These are phyloP conservation scores for Lepus americanus DNA, from an alignment of 2,113 vertebrate species.

Conservation along the genomic window DNA sequence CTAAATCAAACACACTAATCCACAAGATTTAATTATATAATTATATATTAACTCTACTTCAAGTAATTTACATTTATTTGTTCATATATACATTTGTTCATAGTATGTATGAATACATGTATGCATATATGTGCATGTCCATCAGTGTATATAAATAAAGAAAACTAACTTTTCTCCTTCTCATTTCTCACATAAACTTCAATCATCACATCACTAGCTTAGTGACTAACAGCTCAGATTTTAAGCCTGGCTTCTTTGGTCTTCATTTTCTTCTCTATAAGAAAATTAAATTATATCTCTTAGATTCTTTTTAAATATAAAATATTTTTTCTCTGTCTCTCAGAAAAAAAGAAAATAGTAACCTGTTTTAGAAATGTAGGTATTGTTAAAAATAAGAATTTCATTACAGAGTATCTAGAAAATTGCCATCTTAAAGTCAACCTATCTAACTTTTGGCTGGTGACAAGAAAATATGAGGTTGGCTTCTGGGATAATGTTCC, in stretches of 20 bases:
- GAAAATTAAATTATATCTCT: neutral
- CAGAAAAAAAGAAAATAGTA: conserved; percentile 12
- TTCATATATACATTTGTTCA: neutral
- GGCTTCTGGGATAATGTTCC: neutral
- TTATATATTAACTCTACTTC: neutral
- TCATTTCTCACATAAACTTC: neutral
- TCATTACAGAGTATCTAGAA: neutral
- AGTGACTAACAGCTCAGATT: neutral
- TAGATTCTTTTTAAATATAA: neutral
- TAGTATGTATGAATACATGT: too few species aligned
- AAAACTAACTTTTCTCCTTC: neutral
- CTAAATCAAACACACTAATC: neutral
- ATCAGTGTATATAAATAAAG: neutral
- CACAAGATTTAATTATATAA: neutral
- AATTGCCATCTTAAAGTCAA: neutral
- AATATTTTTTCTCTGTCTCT: neutral
- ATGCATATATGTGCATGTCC: neutral
- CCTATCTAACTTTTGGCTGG: neutral
- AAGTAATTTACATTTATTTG: neutral
- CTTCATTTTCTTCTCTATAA: neutral
- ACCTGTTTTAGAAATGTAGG: neutral
- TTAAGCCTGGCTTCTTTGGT: neutral
- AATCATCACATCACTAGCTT: neutral
- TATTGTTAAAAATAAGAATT: conserved; percentile 45
- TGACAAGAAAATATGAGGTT: neutral